These are phyloP conservation scores for Drosophila kokeensis DNA, from an alignment of 2,888 invertebrate genomes.

Conservation along the genomic window DNA sequence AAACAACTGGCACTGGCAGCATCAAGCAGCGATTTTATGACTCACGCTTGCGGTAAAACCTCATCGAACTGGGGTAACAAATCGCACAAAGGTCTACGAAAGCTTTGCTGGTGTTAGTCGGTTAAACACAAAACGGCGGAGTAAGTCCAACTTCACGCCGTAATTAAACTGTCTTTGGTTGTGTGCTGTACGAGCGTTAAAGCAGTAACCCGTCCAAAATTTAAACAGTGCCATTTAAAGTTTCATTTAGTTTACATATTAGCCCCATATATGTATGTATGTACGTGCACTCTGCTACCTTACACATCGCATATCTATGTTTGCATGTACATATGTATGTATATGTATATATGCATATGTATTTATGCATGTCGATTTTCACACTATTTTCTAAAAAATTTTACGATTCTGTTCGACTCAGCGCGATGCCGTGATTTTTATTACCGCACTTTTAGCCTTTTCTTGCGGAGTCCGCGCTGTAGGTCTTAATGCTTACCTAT, in stretches of 20 bases:
- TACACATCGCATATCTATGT: neutral
- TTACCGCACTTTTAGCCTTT: constrained; percentile 70
- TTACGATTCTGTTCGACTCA: constrained; percentile 70
- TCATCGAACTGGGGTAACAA: constrained; percentile 64
- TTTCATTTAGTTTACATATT: constrained; percentile 63
- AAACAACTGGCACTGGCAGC: constrained; percentile 39
- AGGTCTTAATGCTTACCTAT: constrained; percentile 43
- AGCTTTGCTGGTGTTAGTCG: constrained; percentile 32
- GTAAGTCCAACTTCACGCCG: constrained; percentile 77
- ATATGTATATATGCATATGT: too few relatives aligned
- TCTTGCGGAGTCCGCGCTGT: constrained; percentile 17
- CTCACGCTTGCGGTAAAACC: constrained; percentile 75
- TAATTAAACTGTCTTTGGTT: constrained; percentile 80
- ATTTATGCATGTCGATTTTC: constrained; percentile 53
- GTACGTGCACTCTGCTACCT: neutral
- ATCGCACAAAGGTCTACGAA: constrained; percentile 46
- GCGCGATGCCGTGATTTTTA: constrained; percentile 59
- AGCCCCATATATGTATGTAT: constrained; percentile 2
- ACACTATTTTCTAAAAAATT: constrained; percentile 78
- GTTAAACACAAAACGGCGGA: constrained; percentile 49
- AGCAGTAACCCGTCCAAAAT: constrained; percentile 71
- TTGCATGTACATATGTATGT: neutral
- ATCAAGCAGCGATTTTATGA: constrained; percentile 67
- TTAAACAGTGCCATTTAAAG: constrained; percentile 70
- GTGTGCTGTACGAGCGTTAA: constrained; percentile 58